phyloP scores from a whole-genome alignment of 2,797 vertebrate species.

The Alauda arvensis region DNA sequence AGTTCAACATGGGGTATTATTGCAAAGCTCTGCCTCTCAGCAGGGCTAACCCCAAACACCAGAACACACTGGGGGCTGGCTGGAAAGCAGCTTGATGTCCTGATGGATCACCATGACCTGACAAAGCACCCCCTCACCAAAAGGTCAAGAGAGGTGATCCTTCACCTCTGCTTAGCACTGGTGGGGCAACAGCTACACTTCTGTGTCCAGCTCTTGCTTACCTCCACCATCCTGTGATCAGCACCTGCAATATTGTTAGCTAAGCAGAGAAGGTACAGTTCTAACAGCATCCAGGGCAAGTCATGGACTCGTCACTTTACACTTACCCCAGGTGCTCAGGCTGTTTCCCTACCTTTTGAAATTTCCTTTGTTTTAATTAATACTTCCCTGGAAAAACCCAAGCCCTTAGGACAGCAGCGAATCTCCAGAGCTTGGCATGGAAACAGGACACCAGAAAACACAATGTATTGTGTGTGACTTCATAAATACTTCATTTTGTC shows the following conservation, averaged over 20 bases:
- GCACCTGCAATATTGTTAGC: background rate
- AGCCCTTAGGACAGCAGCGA: background rate
- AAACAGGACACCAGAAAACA: background rate
- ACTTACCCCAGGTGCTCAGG: background rate
- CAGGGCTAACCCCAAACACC: background rate
- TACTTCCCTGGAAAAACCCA: background rate
- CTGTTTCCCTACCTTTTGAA: background rate
- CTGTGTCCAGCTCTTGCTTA: background rate
- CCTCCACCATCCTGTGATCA: background rate
- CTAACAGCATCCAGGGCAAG: background rate
- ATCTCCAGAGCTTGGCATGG: background rate
- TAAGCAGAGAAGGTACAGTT: background rate
- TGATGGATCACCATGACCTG: background rate
- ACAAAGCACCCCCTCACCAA: background rate
- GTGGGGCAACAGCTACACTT: background rate
- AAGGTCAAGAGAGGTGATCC: accelerated
- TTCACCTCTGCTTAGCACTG: background rate
- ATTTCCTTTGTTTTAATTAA: background rate
- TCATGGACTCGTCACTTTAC: accelerated
- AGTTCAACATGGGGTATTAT: background rate
- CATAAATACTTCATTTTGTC: background rate
- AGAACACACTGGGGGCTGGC: background rate
- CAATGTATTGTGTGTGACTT: background rate
- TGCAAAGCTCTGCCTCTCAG: background rate
- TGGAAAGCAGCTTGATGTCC: background rate